These are phyloP conservation scores for Adoxophyes honmai DNA, from an alignment of 1,140 invertebrate genomes.

Conservation along the genomic window DNA sequence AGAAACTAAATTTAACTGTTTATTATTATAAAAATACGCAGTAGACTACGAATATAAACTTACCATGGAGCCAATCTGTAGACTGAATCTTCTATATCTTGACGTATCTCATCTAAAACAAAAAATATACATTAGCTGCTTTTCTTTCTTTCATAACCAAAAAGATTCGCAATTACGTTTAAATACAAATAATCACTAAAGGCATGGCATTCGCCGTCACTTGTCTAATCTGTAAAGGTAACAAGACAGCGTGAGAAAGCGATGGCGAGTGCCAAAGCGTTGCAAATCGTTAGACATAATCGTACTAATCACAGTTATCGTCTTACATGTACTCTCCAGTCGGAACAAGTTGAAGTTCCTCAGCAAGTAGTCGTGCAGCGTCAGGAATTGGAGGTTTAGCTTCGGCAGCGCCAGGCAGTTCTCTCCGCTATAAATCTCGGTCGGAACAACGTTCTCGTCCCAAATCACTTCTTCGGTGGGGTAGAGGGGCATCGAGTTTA, in stretches of 20 bases:
- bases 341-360: slow-evolving; percentile 99
- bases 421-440: slow-evolving; percentile 97
- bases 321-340: slow-evolving; percentile 96
- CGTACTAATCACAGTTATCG: too few species aligned
- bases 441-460: slow-evolving; percentile 99
- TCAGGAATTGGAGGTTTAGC: slow-evolving; percentile 98
- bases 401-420: slow-evolving; percentile 97
- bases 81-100: slow-evolving; percentile 98
- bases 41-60: too few species aligned
- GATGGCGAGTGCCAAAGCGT: too few species aligned
- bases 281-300: too few species aligned
- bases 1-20: too few species aligned
- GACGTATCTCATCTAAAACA: slow-evolving; percentile 94
- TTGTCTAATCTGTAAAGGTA: too few species aligned
- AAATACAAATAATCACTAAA: too few species aligned
- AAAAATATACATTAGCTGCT: slow-evolving; percentile 7
- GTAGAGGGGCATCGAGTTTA: slow-evolving; percentile 99
- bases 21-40: too few species aligned
- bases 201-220: too few species aligned
- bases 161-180: too few species aligned
- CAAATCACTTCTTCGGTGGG: slow-evolving; percentile 99
- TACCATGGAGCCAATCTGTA: slow-evolving; percentile 96
- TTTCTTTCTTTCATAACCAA: too few species aligned
- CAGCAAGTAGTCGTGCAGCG: slow-evolving; percentile 98
- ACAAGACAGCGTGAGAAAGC: too few species aligned